Percentiles rank a stretch among this genome's conserved stretches.
These are phyloP conservation scores for Nothocercus nigrocapillus DNA, from an alignment of 2,113 vertebrate species.

Conservation along the genomic window DNA sequence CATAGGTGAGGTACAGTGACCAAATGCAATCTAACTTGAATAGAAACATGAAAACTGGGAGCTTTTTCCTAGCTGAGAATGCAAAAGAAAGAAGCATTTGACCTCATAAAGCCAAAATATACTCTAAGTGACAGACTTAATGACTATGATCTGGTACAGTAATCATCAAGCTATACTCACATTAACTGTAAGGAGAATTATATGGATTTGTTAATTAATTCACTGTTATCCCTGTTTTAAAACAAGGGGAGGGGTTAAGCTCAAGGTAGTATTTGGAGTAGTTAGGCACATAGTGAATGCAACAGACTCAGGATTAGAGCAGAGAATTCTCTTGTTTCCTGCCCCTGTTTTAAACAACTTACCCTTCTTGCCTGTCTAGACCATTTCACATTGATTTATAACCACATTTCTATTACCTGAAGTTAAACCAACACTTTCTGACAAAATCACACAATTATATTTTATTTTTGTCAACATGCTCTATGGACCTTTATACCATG, in stretches of 20 bases:
- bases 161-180: not conserved
- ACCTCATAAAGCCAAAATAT: not conserved
- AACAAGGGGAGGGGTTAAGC: not conserved
- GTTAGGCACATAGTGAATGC: not conserved
- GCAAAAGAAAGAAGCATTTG: not conserved
- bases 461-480: not conserved
- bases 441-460: not conserved
- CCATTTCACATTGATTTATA: not conserved
- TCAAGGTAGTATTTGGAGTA: not conserved
- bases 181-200: not conserved
- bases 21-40: not conserved
- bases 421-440: not conserved
- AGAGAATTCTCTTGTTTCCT: slow-evolving; percentile 8
- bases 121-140: not conserved
- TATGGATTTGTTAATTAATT: not conserved
- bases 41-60: not conserved
- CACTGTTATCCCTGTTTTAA: not conserved
- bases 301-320: slow-evolving; percentile 32
- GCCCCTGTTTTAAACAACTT: slow-evolving; percentile 14
- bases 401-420: not conserved
- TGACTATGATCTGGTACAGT: not conserved
- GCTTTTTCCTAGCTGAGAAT: not conserved
- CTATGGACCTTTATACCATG: not conserved
- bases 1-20: not conserved
- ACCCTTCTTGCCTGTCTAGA: not conserved